Percentiles rank a stretch among this genome's conserved stretches.
Conservation (phyloP, 35 echinoderm and acorn worm species). For the Holothuria glaberrima region DNA sequence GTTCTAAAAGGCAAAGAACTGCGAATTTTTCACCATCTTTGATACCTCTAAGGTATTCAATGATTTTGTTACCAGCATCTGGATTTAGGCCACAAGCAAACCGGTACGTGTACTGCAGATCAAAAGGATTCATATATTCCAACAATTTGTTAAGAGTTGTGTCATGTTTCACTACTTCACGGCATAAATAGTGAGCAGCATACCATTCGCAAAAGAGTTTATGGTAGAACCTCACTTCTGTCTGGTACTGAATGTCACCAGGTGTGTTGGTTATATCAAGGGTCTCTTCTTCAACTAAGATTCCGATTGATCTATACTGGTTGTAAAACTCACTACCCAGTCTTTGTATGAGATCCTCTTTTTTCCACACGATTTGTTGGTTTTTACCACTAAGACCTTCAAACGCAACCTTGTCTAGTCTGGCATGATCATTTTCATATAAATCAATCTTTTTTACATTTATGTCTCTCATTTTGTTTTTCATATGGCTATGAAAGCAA, state of each 20-base stretch:
- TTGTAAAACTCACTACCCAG: not conserved
- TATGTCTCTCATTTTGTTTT: not conserved
- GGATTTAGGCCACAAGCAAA: conserved; percentile 11
- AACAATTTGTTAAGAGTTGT: too few species aligned
- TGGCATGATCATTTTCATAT: not conserved
- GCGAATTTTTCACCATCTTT: not conserved
- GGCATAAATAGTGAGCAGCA: not conserved
- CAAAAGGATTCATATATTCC: not conserved
- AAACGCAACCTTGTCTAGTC: conserved; percentile 7
- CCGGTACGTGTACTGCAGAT: not conserved
- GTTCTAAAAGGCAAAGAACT: conserved; percentile 2
- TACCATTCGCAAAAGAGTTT: too few species aligned
- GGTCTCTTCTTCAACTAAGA: conserved; percentile 9
- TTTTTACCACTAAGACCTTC: not conserved
- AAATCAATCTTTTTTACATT: too few species aligned
- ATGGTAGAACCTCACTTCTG: not conserved
- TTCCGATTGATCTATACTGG: not conserved
- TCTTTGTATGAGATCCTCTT: not conserved
- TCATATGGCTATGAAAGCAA: conserved; percentile 20
- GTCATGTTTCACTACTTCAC: not conserved
- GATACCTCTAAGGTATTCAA: not conserved
- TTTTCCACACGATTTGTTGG: conserved; percentile 9
- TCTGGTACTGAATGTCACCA: not conserved
- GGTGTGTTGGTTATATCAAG: not conserved
- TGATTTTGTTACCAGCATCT: not conserved